Conservation (phyloP, 2,113 vertebrate species). For the Cervus canadensis region DNA sequence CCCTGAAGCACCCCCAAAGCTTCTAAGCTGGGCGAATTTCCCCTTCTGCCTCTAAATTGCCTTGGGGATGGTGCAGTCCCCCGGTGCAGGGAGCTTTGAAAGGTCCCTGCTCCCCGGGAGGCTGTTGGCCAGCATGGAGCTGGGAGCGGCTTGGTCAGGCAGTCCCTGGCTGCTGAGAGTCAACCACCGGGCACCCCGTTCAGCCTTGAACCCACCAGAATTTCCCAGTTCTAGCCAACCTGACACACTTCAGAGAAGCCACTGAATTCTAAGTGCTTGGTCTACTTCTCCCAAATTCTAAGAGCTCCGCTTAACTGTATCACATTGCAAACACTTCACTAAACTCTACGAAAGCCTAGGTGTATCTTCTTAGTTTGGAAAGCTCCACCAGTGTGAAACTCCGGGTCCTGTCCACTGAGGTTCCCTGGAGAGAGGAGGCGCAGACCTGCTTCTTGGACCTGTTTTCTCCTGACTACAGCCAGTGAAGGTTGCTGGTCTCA, state of each 20-base stretch:
- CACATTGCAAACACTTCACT: neutral
- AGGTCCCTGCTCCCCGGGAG: neutral
- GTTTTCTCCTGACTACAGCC: neutral
- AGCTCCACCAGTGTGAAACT: neutral
- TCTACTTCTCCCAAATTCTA: neutral
- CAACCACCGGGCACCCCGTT: neutral
- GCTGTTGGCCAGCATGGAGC: neutral
- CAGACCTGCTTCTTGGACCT: neutral
- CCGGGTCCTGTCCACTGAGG: neutral
- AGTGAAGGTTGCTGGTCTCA: neutral
- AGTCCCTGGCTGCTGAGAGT: neutral
- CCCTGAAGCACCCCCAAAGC: constrained; percentile 58
- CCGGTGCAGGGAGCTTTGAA: neutral
- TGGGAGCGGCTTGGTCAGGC: no score
- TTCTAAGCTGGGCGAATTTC: neutral
- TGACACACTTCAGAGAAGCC: neutral
- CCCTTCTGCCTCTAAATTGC: neutral
- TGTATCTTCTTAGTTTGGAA: neutral
- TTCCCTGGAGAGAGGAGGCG: neutral
- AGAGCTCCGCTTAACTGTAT: neutral
- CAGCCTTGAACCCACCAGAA: neutral
- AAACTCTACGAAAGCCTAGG: neutral
- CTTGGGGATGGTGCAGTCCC: neutral
- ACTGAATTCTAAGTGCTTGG: neutral
- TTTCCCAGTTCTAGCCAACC: neutral